Base-by-base conservation (phyloP, 1,140 invertebrate species). In the Brachionus angularis region DNA sequence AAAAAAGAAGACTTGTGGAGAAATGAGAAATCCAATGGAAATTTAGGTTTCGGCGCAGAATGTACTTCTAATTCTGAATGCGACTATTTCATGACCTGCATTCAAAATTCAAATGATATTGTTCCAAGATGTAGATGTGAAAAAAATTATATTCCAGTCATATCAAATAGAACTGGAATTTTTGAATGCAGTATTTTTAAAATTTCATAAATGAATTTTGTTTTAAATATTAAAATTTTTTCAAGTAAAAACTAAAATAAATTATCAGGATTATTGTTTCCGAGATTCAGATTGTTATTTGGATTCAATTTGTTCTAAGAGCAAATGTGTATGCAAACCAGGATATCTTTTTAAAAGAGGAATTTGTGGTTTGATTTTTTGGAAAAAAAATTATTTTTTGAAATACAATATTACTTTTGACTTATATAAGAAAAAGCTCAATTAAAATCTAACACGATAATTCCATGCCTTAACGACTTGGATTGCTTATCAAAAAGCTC, bases 101-200 rank as follows among this genome's bases (percentile, higher is more conserved):
- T 23, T 23, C 25, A 29, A n/a, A 23, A 39, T 25, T 21, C 25
- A 3, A 58, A 58, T 39, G 53, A 58, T 14, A 18, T n/a, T 21
- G 33, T 36, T 39, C 23, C 53, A 36, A 58, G 53, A 39, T 58
- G 53, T 39, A 58, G 36, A 58, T 58, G 53, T 42, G 39, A 36
- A 18, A 21, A n/a, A 14, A 34, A 34, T 23, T 21, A 14, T 58
- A 23, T 39, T 4, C 36, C 53, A 5, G 23, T 58, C 18, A 39
- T 58, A 39, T 58, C 53, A 5, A 3, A 12, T 23, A 58, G 25
- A 8, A 58, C 33, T 8, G 53, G 53, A 23, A 23, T 14, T 36
- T 58, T 58, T 39, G 53, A 58, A 39, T 58, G 53, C 18, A 39
- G 53, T 58, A 58, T 39, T 21, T 39, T n/a, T n/a, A n/a, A n/a